Base-by-base conservation (phyloP, 2,888 invertebrate species). In the Adelognathus sp. region DNA sequence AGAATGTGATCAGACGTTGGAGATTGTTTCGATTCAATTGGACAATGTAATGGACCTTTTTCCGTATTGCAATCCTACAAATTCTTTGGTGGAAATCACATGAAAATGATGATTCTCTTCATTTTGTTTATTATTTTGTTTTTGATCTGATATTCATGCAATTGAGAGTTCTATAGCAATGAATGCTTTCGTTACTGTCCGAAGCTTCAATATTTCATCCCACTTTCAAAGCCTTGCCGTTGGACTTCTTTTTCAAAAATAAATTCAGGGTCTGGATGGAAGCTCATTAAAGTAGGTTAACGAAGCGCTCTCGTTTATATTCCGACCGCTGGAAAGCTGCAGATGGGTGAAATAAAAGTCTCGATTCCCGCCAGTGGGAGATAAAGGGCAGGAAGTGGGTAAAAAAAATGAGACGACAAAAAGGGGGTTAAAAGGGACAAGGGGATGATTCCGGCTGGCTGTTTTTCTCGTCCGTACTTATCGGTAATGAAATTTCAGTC, bases 401-500 rank as follows among this genome's bases (percentile, higher is more conserved):
- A 21, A 21, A 33, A 14, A 27, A 24, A 4, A 36, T 18, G 39
- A 36, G 50, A 9, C 14, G 50, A 11, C 27, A 63, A 61, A 61
- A 50, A 61, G 33, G 39, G 7, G 33, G 27, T 44, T 41, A 4
- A 2, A 29, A 41, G 39, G 52, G 50, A 16, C 27, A 9, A 24
- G 60, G 31, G 31, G n/a, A 29, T 66, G 39, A 50, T 33, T 64
- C 21, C n/a, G n/a, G 52, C 36, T 27, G 39, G 16, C 56, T 16
- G 39, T 52, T 44, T 58, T 70, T 60, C 16, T 46, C 52, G 29
- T 46, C 39, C 52, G 27, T 64, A 33, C 60, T 67, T 60, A 60
- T 75, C 67, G 66, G 61, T 67, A 67, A 67, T 61, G 66, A 75
- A 75, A 75, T 71, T 75, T 63, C 31, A 50, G 50, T 14, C 9